Base-by-base conservation (phyloP, 2,113 vertebrate genomes). In the Pedionomus torquatus region DNA sequence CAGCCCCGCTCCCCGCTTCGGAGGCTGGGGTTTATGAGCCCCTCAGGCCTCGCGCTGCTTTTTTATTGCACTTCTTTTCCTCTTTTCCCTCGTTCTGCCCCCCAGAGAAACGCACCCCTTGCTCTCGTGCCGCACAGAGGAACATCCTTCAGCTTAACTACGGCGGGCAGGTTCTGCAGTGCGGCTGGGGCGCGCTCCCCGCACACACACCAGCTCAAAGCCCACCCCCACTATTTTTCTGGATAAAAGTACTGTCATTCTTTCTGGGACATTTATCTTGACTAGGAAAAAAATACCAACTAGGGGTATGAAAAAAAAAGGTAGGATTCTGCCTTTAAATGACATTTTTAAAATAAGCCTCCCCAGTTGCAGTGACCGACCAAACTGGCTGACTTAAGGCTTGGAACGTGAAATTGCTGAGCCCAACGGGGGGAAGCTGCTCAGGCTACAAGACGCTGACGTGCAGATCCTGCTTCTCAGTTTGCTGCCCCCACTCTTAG, bases 61-160 rank as follows among this genome's bases (percentile, higher is more conserved):
- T 78, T 91, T 60, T 64, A 93, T 35, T 78, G 48, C 64, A 75
- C 79, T 89, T 86, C 72, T 82, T 96, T 78, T 84, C 79, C 81
- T 75, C 78, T 92, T 78, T n/a, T 33, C n/a, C 41, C 58, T 89
- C 33, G 2, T 68, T 46, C 64, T 25, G 37, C 0, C 79, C 90
- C 52, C 80, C 44, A 5, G 57, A 87, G 63, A 46, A 93, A 89
- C 9, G 18, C 80, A 17, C 64, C 13, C 19, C 17, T 89, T 46
- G 60, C 30, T 43, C 9, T 28, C 0, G 3, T 35, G 49, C 35
- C 30, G 21, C 66, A 25, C 16, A 19, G 3, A 61, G 46, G 10
- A 68, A 31, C 37, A 17, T 20, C 14, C 7, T 31, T 28, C 35
- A 10, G 26, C 12, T n/a, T 10, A 58, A 26, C n/a, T n/a, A n/a